These are phyloP conservation scores for Physella acuta DNA, from an alignment of 1,140 invertebrate species.

Conservation along the genomic window DNA sequence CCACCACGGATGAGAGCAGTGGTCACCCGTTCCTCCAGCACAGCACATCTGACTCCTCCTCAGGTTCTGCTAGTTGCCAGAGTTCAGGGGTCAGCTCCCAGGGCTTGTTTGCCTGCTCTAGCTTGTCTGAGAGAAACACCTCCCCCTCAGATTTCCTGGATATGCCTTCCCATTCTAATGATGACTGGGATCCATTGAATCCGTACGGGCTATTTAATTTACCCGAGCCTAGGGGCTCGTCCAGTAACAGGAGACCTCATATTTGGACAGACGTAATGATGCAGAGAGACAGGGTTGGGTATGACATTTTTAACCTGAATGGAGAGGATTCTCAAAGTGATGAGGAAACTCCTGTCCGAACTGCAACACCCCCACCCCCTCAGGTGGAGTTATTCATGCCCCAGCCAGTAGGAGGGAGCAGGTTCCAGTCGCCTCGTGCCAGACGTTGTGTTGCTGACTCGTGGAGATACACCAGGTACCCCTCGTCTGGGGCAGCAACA, in stretches of 20 bases:
- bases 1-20: not conserved
- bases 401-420: too few relatives aligned
- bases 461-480: too few relatives aligned
- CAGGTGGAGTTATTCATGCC: too few relatives aligned
- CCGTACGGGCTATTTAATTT: slow-evolving; percentile 23
- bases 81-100: not conserved
- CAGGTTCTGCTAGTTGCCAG: not conserved
- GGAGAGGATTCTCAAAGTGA: not conserved
- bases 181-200: slow-evolving; percentile 14
- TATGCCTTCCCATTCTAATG: not conserved
- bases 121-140: not conserved
- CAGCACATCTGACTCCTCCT: not conserved
- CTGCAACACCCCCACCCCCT: too few relatives aligned
- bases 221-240: not conserved
- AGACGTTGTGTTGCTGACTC: too few relatives aligned
- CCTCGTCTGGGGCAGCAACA: too few relatives aligned
- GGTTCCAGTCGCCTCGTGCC: too few relatives aligned
- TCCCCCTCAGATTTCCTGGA: not conserved
- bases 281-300: not conserved
- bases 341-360: too few relatives aligned
- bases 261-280: not conserved
- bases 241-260: not conserved
- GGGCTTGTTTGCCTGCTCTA: not conserved
- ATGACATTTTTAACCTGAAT: slow-evolving; percentile 8
- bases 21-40: not conserved